Evolutionary conservation across 2,888 invertebrate species (phyloP), one percentile per base, ranked within the genome.

Genomic region (Siphlonurus alternatus): DNA sequence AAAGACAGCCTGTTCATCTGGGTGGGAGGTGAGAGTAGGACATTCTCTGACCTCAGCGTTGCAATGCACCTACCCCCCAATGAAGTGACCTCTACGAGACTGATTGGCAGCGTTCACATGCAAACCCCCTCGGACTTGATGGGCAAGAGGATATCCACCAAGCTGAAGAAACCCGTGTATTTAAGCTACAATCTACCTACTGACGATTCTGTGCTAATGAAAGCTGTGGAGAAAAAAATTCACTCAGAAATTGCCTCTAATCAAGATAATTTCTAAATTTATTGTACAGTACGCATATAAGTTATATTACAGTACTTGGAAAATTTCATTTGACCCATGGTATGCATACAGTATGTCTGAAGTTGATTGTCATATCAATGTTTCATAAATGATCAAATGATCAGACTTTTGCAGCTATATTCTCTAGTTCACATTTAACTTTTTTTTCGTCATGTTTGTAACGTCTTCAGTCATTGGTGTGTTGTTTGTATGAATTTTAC

Each of bases 151-250:
- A 66, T 80, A 23, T 70, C 76, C 0, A 77, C 75, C 67, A 75
- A 73, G 65, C 68, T 78, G 18, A 71, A 74, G 2, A 79, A 78
- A 69, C 75, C 74, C 62, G 75, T 79, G 15, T 79, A 74, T 69
- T 70, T 80, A n/a, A 80, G 79, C 71, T 77, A 75, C 67, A 80
- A 80, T 70, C 64, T 79, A 3, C 71, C 73, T 25, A 69, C 72
- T 3, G 75, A 76, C 70, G 66, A 67, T 54, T 72, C 71, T 66
- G 56, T 68, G 23, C 20, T 67, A 5, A 61, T 68, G 5, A 64
- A 67, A 19, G 66, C 66, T 24, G 66, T 79, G 53, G 78, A 78
- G 69, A 74, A 76, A 68, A 70, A 73, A 64, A 38, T 38, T 10
- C 38, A 38, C 5, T 38, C 38, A 10, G 38, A 38, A 38, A 38